Evolutionary conservation across 2,797 vertebrate species (phyloP).

Genomic region (Xerus rutilus): DNA sequence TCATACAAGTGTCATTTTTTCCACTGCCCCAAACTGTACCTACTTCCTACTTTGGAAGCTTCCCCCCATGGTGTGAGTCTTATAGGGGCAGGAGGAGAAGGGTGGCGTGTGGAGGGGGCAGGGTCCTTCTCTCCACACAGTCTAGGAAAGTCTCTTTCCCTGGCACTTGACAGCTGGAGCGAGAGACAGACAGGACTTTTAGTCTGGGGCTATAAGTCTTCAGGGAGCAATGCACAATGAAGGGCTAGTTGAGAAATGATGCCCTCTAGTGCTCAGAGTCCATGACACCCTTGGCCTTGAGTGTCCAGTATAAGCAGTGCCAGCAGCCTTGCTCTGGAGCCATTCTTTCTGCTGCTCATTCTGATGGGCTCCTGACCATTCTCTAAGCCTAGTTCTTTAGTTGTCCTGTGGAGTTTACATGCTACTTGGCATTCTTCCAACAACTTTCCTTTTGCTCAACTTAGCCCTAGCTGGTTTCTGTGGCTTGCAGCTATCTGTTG

Average conservation of each 20-base stretch:
- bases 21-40: not conserved
- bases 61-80: not conserved
- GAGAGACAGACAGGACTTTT: not conserved
- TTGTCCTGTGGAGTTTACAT: not conserved
- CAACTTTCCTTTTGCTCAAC: not conserved
- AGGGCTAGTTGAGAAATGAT: not conserved
- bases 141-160: not conserved
- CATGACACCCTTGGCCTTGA: not conserved
- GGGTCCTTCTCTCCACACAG: not conserved
- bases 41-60: not conserved
- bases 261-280: not conserved
- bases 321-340: not conserved
- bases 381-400: not conserved
- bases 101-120: rapidly evolving
- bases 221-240: not conserved
- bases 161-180: not conserved
- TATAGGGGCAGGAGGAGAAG: rapidly evolving
- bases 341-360: not conserved
- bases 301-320: too few relatives aligned
- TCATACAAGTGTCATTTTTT: not conserved
- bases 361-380: not conserved
- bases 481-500: not conserved
- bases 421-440: not conserved
- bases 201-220: not conserved
- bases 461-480: not conserved